Evolutionary conservation across 2,113 vertebrate species (phyloP).

Genomic region (Ciconia boyciana): DNA sequence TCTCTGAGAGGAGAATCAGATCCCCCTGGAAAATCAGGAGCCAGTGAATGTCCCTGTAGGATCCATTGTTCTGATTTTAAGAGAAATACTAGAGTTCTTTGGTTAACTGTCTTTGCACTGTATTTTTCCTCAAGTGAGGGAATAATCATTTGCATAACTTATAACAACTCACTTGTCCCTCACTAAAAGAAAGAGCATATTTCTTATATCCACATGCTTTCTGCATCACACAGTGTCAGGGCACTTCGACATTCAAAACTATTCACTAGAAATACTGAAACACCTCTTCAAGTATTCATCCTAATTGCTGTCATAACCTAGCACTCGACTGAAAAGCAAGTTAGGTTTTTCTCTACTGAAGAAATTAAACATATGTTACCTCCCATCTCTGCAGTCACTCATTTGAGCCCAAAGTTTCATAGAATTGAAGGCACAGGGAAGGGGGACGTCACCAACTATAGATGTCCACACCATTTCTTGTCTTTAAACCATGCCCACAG

Average conservation of each 20-base stretch:
- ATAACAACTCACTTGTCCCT: not conserved
- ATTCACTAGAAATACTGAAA: not conserved
- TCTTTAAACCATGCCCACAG: not conserved
- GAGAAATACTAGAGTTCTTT: not conserved
- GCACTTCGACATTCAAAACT: not conserved
- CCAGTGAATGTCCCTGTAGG: not conserved
- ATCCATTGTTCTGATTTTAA: not conserved
- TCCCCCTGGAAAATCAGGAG: not conserved
- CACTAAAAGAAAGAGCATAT: not conserved
- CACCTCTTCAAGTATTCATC: not conserved
- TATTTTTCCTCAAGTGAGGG: not conserved
- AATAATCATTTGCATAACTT: not conserved
- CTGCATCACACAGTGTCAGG: not conserved
- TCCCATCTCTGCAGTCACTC: not conserved
- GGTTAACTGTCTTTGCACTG: not conserved
- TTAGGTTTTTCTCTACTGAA: not conserved
- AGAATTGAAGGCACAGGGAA: not conserved
- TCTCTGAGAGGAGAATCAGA: not conserved
- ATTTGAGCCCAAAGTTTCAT: not conserved
- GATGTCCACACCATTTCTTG: not conserved
- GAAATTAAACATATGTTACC: not conserved
- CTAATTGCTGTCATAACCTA: not conserved
- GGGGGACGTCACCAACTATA: not conserved
- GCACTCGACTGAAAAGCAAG: not conserved
- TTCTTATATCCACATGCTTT: not conserved